Evolutionary conservation across 2,113 vertebrate species (phyloP), one percentile per base, ranked within the genome.

Genomic region (Seriola dumerili): DNA sequence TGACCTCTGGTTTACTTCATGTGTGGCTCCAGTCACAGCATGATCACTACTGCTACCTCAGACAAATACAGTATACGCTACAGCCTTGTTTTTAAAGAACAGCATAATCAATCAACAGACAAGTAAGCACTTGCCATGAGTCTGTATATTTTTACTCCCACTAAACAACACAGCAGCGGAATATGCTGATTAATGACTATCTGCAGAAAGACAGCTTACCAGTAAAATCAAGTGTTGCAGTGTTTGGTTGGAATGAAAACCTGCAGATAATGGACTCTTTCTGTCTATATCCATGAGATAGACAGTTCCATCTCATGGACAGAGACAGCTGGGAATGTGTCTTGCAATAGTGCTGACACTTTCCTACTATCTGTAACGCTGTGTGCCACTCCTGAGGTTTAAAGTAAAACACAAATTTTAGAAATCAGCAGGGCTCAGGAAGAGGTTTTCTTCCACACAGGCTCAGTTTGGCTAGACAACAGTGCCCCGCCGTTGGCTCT

Each of bases 201-300:
- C 40, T 6, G 38, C 7, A 75, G 23, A 25, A 38, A 21, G 52
- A 69, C 14, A 44, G 4, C 3, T n/a, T 9, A 14, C n/a, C n/a
- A 21, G 40, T 52, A 8, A 75, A 40, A 62, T 65, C 69, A 61
- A 40, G 13, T 19, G 19, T 48, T 14, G 46, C 48, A 42, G 21
- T 32, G 57, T 59, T 73, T 69, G 19, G 14, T 70, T 72, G 3
- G 6, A 78, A 40, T 62, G n/a, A 72, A 58, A 81, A 29, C 32
- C 65, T 48, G 54, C 77, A 64, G 14, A 42, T 54, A 68, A 29
- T 58, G 12, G 57, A 23, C 13, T 57, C 29, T 8, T 2, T 38
- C 38, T 38, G 38, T 38, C 5, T 29, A 5, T 5, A 13, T 62
- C 50, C 32, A 76, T 40, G 25, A 82, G 13, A 85, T 1, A 21